These are phyloP conservation scores for Chondrilla cf. caribensis DNA, from an alignment of 37 sponge, comb jelly and placozoan genomes.

Conservation along the genomic window DNA sequence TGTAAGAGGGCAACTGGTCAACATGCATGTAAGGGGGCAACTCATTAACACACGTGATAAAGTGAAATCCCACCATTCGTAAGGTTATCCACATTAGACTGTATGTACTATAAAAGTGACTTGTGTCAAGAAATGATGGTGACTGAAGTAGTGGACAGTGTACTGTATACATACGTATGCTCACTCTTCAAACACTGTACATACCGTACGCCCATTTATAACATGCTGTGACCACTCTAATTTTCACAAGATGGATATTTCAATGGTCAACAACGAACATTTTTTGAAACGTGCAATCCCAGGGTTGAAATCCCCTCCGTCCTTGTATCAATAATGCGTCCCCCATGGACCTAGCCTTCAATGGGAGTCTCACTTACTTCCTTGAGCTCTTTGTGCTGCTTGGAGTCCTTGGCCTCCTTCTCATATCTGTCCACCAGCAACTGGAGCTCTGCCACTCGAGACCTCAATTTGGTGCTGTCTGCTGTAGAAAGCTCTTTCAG, in stretches of 20 bases:
- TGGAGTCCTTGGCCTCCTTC: neutral
- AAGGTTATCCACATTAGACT: too few species aligned
- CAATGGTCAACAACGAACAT: neutral
- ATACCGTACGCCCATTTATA: neutral
- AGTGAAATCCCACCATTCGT: too few species aligned
- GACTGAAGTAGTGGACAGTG: neutral
- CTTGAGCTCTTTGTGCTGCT: neutral
- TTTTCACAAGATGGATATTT: neutral
- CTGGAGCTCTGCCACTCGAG: neutral
- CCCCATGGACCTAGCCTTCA: neutral
- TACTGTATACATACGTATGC: neutral
- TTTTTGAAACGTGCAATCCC: neutral
- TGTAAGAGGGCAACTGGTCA: too few species aligned
- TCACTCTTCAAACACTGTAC: neutral
- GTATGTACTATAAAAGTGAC: too few species aligned
- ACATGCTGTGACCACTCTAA: neutral
- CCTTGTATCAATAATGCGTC: neutral
- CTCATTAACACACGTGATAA: too few species aligned
- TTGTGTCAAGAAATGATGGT: too few species aligned
- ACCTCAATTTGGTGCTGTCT: neutral
- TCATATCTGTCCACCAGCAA: neutral
- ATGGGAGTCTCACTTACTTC: neutral
- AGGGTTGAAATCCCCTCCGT: neutral
- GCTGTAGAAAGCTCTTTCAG: neutral
- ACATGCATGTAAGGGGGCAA: too few species aligned